phyloP scores from a whole-genome alignment of 2,888 invertebrate genomes.

The Polietes domitor region DNA sequence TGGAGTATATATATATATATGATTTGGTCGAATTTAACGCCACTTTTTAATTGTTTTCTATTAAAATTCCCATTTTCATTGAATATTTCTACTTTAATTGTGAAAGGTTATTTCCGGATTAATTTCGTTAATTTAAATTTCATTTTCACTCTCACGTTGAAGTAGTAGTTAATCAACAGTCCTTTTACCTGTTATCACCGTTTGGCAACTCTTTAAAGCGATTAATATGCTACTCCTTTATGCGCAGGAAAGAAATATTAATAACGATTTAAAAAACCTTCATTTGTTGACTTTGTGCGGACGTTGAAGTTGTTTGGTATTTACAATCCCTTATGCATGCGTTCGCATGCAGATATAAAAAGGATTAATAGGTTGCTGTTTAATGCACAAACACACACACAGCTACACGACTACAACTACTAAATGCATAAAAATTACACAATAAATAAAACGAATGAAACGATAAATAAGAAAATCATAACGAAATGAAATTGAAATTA shows the following conservation, averaged over 20 bases:
- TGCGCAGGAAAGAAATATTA: slow-evolving; percentile 35
- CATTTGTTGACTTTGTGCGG: slow-evolving; percentile 25
- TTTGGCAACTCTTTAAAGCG: slow-evolving; percentile 31
- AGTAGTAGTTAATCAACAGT: no score
- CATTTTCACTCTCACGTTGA: no score
- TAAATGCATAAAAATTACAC: slow-evolving; percentile 41
- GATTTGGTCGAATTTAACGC: no score
- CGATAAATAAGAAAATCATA: slow-evolving; percentile 53
- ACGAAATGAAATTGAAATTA: slow-evolving; percentile 63
- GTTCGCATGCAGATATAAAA: slow-evolving; percentile 38
- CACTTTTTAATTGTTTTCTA: no score
- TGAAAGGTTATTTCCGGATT: no score
- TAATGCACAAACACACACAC: slow-evolving; percentile 10
- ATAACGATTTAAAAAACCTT: slow-evolving; percentile 47
- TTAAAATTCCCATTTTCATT: no score
- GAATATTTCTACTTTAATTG: no score
- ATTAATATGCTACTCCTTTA: slow-evolving; percentile 29
- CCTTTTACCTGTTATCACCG: no score
- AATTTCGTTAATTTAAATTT: no score
- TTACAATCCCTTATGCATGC: slow-evolving; percentile 17
- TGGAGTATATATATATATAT: no score
- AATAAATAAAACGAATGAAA: slow-evolving; percentile 23
- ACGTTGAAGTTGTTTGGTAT: neutral
- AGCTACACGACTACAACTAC: neutral
- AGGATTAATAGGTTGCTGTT: slow-evolving; percentile 50